phyloP scores from a whole-genome alignment of 2,113 vertebrate species.

The Eulacestoma nigropectus region DNA sequence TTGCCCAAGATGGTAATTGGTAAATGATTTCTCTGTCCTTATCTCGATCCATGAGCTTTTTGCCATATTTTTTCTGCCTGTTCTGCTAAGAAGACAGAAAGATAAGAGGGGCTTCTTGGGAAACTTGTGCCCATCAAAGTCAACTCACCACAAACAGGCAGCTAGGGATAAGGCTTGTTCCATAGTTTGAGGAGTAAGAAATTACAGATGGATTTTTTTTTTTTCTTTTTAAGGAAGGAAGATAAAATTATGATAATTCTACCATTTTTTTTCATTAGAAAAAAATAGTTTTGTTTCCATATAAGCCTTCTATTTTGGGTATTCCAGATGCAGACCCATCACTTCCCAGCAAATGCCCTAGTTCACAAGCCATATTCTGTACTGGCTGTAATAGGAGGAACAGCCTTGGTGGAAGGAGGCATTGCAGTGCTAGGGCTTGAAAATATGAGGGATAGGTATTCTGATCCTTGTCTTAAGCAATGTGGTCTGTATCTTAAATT shows the following conservation, averaged over 20 bases:
- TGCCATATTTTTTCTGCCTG: neutral
- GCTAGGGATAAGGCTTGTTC: neutral
- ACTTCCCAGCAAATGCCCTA: neutral
- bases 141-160: neutral
- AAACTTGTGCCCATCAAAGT: neutral
- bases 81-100: neutral
- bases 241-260: neutral
- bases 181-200: neutral
- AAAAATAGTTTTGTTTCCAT: neutral
- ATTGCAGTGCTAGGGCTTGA: neutral
- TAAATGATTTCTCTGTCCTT: neutral
- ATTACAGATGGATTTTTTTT: neutral
- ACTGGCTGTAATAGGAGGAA: neutral
- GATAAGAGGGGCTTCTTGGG: neutral
- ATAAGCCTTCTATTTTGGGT: neutral
- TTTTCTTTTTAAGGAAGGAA: neutral
- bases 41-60: rapidly evolving
- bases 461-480: neutral
- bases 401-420: neutral
- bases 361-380: neutral
- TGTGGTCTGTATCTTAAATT: neutral
- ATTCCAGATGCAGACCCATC: neutral
- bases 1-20: neutral
- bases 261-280: too few species aligned
- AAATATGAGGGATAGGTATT: neutral